phyloP scores from a whole-genome alignment of 1,140 invertebrate species.

The Idris sp. region DNA sequence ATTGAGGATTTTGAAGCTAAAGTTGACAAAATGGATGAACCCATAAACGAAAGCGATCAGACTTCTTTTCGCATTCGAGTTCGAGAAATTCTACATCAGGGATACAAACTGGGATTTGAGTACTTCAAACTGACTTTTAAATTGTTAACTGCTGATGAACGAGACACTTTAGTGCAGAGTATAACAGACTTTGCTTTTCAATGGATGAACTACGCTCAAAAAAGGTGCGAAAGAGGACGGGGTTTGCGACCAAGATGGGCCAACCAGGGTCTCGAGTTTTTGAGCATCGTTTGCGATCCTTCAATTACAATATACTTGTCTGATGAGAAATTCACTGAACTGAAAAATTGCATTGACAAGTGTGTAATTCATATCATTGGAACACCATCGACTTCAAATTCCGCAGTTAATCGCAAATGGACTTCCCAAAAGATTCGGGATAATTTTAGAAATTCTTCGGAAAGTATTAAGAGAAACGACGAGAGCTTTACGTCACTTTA shows the following conservation, averaged over 20 bases:
- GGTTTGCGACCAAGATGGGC: conserved; percentile 91
- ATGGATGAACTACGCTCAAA: conserved; percentile 92
- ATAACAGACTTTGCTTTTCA: conserved; percentile 87
- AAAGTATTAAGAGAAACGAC: background rate
- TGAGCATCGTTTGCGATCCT: conserved; percentile 89
- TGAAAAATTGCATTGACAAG: conserved; percentile 84
- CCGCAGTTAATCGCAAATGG: conserved; percentile 11
- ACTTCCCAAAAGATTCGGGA: conserved; percentile 9
- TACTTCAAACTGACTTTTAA: conserved; percentile 90
- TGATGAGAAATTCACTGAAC: conserved; percentile 87
- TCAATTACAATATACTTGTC: conserved; percentile 85
- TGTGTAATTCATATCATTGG: conserved; percentile 89
- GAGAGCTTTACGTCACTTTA: conserved; percentile 3
- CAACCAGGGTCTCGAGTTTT: conserved; percentile 90
- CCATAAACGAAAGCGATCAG: conserved; percentile 69
- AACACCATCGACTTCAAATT: conserved; percentile 11
- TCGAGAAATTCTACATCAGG: conserved; percentile 90
- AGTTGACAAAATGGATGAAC: conserved; percentile 67
- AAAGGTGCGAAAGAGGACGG: conserved; percentile 88
- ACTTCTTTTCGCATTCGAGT: conserved; percentile 81
- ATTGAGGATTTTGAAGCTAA: conserved; percentile 82
- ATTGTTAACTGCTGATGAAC: conserved; percentile 79
- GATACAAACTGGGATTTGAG: conserved; percentile 93
- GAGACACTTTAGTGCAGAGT: conserved; percentile 71
- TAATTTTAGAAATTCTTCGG: conserved; percentile 5